Evolutionary conservation across 1,140 invertebrate species (phyloP), one percentile per base, ranked within the genome.

Genomic region (Sinella curviseta): DNA sequence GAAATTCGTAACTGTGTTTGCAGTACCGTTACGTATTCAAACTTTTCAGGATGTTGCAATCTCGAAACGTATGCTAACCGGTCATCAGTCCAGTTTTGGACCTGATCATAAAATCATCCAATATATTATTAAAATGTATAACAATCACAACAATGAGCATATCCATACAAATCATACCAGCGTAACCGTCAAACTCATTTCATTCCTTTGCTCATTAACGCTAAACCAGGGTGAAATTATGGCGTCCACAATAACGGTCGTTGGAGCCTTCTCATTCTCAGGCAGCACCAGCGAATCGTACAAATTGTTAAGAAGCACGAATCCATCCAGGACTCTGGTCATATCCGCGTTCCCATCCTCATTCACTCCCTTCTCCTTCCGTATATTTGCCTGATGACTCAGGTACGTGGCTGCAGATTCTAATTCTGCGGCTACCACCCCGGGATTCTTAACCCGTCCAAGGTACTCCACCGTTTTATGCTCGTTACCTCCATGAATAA

Each of bases 251-350:
- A 12, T 48, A 12, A 48, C 39, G 8, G 8, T 20, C 39, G 39
- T 48, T 48, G 39, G 8, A 20, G 8, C 20, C 39, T 48, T 20
- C 39, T 48, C 20, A 48, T 20, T 3, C 57, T n/a, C 65, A 70
- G 65, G 65, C 14, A 24, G 26, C 4, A 70, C 65, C 4, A 70
- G 12, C 2, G 65, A 30, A 30, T 70, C 65, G 30, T 70, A 70
- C 26, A 70, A 8, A n/a, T 33, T 70, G 30, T 70, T 70, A 31
- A 70, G 31, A 8, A 70, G n/a, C 12, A 70, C 65, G 31, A 70
- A 70, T 16, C 65, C 65, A 33, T 70, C 65, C 65, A 70, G n/a
- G 31, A 70, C 65, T 33, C 65, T 30, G 2, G 65, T 70, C 28
- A 70, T 4, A 30, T 70, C 65, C 28, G 31, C 65, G 31, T 14